A percentile compares a stretch with the other conserved stretches of the same genome.
These are phyloP conservation scores for Drosophila pseudotalamancana DNA, from an alignment of 2,888 invertebrate genomes.

Conservation along the genomic window DNA sequence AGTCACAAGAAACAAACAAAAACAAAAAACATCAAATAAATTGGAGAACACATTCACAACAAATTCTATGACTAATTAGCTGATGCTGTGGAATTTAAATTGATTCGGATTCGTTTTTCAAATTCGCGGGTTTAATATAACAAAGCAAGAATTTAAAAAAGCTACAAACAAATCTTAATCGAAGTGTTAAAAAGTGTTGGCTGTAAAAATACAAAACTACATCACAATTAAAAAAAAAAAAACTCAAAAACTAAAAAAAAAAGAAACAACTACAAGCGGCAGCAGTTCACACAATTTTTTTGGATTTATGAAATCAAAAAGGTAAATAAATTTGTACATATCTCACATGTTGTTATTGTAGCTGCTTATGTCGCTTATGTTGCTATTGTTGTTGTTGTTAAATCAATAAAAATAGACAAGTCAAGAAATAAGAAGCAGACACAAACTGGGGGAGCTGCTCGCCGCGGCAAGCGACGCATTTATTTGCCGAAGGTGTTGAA, in stretches of 20 bases:
- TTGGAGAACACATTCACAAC: background rate
- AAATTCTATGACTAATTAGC: slow-evolving; percentile 68
- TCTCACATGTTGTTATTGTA: slow-evolving; percentile 30
- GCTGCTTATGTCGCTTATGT: slow-evolving; percentile 28
- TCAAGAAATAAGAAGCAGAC: slow-evolving; percentile 17
- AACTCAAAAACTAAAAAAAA: slow-evolving; percentile 11
- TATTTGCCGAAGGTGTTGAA: slow-evolving; percentile 73
- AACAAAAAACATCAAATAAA: background rate
- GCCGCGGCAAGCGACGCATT: slow-evolving; percentile 54
- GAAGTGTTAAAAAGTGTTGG: slow-evolving; percentile 37
- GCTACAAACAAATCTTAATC: slow-evolving; percentile 48
- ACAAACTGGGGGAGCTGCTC: slow-evolving; percentile 2
- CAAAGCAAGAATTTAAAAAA: slow-evolving; percentile 46
- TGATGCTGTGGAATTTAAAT: slow-evolving; percentile 62
- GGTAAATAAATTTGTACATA: slow-evolving; percentile 46
- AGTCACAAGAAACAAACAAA: slow-evolving; percentile 29
- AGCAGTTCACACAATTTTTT: slow-evolving; percentile 34
- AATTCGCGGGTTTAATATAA: slow-evolving; percentile 28
- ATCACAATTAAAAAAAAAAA: slow-evolving; percentile 6
- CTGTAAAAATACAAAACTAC: slow-evolving; percentile 10
- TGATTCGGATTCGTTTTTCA: slow-evolving; percentile 30
- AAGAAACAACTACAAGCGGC: slow-evolving; percentile 10
- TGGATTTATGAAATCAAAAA: slow-evolving; percentile 77
- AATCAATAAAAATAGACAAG: slow-evolving; percentile 69
- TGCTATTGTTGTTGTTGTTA: slow-evolving; percentile 27